Base-by-base conservation (phyloP, 1,140 invertebrate species). In the Diabrotica virgifera region DNA sequence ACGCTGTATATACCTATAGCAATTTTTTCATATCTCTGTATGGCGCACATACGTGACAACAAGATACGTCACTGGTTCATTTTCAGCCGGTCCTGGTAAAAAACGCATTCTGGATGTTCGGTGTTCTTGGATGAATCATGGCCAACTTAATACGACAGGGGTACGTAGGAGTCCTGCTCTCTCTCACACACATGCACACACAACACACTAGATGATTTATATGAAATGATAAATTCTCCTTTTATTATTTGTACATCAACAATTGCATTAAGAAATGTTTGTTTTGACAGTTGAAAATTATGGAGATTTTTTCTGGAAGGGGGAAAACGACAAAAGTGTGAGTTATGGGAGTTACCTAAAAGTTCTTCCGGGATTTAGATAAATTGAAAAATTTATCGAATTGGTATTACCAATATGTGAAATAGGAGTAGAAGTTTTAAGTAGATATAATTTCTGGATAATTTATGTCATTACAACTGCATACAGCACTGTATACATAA, bases 171-270 rank as follows among this genome's bases (percentile, higher is more conserved):
- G 40, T 46, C 40, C 40, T 46, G n/a, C 40, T 46, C 40, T 46
- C n/a, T 24, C 24, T 24, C 24, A 24, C 24, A 24, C 24, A 24
- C 4, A 24, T 24, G 4, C 24, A 24, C 24, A 24, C 24, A 4
- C 24, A 24, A n/a, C 40, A 46, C 40, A 46, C 40, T n/a, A 8
- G 40, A 46, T 46, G 40, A 46, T 46, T 46, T 46, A 46, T 46
- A 46, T 46, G 40, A 46, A 46, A 46, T 46, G 40, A 46, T 46
- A 46, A 46, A 46, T 46, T 46, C n/a, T 46, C 8, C 40, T 46
- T 46, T 46, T 46, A 46, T 46, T 46, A 46, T 46, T 46, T 46
- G 40, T 46, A 46, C 40, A 46, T 46, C 40, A 46, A 46, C 40
- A 46, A 46, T 46, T 46, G 40, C 40, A 46, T 46, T 46, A 46